Conservation (phyloP, 2,888 invertebrate species). For the Julus scandinavius region DNA sequence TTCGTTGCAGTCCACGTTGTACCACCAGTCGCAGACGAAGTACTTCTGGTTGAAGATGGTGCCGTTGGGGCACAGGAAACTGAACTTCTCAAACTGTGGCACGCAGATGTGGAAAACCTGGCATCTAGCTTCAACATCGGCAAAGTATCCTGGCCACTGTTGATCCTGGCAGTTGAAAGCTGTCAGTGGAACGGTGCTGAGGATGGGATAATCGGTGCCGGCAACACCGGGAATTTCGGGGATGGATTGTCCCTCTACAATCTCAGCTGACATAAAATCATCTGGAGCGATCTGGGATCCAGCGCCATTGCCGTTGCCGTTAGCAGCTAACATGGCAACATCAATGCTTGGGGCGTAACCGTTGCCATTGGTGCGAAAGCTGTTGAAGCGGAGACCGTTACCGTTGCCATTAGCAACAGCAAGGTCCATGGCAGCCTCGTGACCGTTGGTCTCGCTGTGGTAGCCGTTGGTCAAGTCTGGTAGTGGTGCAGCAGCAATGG, state of each 20-base stretch:
- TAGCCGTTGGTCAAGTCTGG: slow-evolving; percentile 11
- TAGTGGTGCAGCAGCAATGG: slow-evolving; percentile 1
- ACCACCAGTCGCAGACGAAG: slow-evolving; percentile 94
- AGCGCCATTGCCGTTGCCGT: neutral
- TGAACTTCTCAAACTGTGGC: slow-evolving; percentile 83
- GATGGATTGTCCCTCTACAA: slow-evolving; percentile 52
- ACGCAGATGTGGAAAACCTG: slow-evolving; percentile 90
- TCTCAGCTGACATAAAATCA: slow-evolving; percentile 41
- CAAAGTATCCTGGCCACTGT: slow-evolving; percentile 77
- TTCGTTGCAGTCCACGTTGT: slow-evolving; percentile 88
- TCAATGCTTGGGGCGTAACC: neutral
- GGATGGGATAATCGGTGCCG: slow-evolving; percentile 57
- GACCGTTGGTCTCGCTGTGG: neutral
- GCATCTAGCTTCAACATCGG: slow-evolving; percentile 87
- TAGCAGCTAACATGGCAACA: neutral
- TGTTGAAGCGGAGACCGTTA: neutral
- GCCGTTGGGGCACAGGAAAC: slow-evolving; percentile 90
- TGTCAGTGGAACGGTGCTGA: slow-evolving; percentile 49
- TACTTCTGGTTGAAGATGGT: slow-evolving; percentile 91
- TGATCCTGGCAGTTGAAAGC: slow-evolving; percentile 55
- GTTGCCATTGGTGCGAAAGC: neutral
- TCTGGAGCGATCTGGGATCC: slow-evolving; percentile 43
- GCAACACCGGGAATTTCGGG: slow-evolving; percentile 57
- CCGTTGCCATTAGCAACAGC: slow-evolving; percentile 14
- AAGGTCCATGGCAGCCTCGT: neutral